Conservation (phyloP, 2,113 vertebrate species). For the Xiphophorus maculatus region DNA sequence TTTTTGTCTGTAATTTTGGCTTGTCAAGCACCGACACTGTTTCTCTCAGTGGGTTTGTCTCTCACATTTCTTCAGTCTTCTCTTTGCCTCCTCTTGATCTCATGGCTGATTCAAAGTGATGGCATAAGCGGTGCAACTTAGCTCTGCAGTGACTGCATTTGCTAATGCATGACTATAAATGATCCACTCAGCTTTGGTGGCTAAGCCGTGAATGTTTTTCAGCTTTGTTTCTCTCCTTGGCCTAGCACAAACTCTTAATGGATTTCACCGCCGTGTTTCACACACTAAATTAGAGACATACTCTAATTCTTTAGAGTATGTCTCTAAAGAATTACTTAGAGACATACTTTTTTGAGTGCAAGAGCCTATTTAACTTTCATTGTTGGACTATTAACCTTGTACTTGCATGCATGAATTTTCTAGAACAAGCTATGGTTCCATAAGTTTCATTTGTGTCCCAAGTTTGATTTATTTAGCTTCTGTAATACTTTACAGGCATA, state of each 20-base stretch:
- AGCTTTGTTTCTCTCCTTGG: conserved; percentile 30
- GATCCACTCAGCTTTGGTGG: conserved; percentile 46
- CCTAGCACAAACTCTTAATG: conserved; percentile 46
- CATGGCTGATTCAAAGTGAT: conserved; percentile 37
- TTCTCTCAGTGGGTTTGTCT: neutral
- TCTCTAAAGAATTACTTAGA: too few species aligned
- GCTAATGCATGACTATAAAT: conserved; percentile 62
- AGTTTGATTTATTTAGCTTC: conserved; percentile 39
- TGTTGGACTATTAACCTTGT: conserved; percentile 10
- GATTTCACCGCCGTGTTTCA: conserved; percentile 51
- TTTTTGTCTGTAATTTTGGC: neutral
- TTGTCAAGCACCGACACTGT: neutral
- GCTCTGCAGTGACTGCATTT: conserved; percentile 42
- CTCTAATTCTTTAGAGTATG: too few species aligned
- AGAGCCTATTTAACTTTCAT: conserved; percentile 59
- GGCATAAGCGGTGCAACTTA: conserved; percentile 40
- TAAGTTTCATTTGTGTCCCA: conserved; percentile 24
- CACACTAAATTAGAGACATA: conserved; percentile 25
- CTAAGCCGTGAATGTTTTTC: conserved; percentile 39
- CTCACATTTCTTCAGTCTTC: neutral
- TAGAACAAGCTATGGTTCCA: conserved; percentile 48
- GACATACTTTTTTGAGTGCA: neutral
- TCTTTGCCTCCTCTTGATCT: conserved; percentile 16
- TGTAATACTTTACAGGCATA: conserved; percentile 29
- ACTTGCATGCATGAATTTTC: conserved; percentile 23